Percentiles rank a stretch among this genome's conserved stretches.
These are phyloP conservation scores for Chrysopa pallens DNA, from an alignment of 1,140 invertebrate genomes.

Conservation along the genomic window DNA sequence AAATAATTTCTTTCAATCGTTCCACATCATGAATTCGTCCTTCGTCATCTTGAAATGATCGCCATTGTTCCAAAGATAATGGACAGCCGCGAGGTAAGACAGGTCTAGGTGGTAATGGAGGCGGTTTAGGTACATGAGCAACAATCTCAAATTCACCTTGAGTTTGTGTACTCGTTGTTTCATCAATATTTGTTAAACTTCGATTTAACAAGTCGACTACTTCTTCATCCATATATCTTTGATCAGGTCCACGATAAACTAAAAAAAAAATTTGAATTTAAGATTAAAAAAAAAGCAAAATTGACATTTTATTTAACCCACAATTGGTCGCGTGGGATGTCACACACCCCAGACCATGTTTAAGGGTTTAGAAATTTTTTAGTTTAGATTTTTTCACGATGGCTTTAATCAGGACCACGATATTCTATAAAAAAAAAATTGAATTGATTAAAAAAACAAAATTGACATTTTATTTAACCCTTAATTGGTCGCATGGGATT, in stretches of 20 bases:
- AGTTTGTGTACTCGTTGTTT: conserved; percentile 13
- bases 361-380: too few species aligned
- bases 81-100: conserved; percentile 41
- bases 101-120: conserved; percentile 34
- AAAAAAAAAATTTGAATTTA: conserved; percentile 3
- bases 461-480: too few species aligned
- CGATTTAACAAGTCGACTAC: conserved; percentile 36
- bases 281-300: neutral
- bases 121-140: conserved; percentile 33
- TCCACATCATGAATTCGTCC: conserved; percentile 54
- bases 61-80: conserved; percentile 62
- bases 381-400: too few species aligned
- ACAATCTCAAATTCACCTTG: conserved; percentile 53
- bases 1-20: conserved; percentile 62
- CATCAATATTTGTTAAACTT: conserved; percentile 24
- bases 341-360: too few species aligned
- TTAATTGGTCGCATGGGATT: too few species aligned
- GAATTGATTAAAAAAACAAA: too few species aligned
- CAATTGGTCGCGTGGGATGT: too few species aligned
- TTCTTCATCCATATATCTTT: conserved; percentile 29
- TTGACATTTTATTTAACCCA: too few species aligned
- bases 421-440: too few species aligned
- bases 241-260: conserved; percentile 31
- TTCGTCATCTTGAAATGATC: conserved; percentile 50
- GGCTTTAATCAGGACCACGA: too few species aligned